These are phyloP conservation scores for Catharus bicknelli DNA, from an alignment of 2,113 vertebrate species.

Conservation along the genomic window DNA sequence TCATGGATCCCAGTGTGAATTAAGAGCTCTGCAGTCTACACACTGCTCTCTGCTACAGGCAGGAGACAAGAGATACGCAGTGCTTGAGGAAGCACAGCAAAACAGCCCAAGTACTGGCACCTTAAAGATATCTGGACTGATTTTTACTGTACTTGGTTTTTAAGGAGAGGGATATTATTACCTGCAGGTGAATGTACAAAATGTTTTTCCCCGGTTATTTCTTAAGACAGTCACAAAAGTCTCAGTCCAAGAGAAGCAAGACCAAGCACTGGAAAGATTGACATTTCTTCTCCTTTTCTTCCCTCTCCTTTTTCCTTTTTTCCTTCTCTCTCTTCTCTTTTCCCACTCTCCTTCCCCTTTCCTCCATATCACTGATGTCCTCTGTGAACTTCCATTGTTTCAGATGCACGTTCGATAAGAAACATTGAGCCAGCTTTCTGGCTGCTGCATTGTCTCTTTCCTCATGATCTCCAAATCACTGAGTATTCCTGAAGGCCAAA, in stretches of 20 bases:
- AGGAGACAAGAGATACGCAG: neutral
- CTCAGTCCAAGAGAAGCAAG: neutral
- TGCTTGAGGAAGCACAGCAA: neutral
- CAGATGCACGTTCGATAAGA: neutral
- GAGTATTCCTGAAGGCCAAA: neutral
- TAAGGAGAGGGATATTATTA: neutral
- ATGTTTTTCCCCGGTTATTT: neutral
- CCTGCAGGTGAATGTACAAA: neutral
- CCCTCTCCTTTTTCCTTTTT: neutral
- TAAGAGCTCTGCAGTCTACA: neutral
- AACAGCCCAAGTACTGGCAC: neutral
- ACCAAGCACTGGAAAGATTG: neutral
- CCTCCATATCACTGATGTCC: neutral
- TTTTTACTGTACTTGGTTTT: neutral
- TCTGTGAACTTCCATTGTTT: neutral
- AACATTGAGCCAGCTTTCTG: neutral
- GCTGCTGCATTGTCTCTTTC: neutral
- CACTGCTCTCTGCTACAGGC: neutral
- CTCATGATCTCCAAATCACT: neutral
- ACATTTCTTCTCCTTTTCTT: neutral
- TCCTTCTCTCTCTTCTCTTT: neutral
- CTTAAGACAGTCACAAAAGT: neutral
- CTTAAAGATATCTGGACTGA: neutral
- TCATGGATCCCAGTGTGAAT: neutral
- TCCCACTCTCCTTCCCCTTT: accelerated